Percentiles rank a stretch among this genome's conserved stretches.
Conservation (phyloP, 2,113 vertebrate species). For the Hepsetus odoe region DNA sequence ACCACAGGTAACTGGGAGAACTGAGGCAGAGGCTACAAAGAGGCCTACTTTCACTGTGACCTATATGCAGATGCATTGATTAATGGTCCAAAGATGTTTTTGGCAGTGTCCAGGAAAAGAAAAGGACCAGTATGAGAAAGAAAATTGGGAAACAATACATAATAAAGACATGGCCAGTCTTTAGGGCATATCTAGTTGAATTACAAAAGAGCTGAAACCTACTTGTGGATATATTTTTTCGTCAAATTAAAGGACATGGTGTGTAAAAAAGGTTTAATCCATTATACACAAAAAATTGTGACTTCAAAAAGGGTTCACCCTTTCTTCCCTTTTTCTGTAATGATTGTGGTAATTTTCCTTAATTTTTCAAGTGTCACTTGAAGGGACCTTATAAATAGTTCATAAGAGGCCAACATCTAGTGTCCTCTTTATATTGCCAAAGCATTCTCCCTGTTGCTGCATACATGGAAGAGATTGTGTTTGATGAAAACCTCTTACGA, state of each 20-base stretch:
- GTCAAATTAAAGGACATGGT: too few relatives aligned
- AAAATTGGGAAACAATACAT: neutral
- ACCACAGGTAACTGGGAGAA: neutral
- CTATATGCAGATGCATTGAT: neutral
- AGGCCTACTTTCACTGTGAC: conserved; percentile 5
- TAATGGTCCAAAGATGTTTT: neutral
- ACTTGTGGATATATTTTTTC: too few relatives aligned
- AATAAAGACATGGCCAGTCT: neutral
- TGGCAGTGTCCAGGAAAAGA: neutral
- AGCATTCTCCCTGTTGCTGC: neutral
- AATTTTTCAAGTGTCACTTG: neutral
- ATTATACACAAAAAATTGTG: too few relatives aligned
- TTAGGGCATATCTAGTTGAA: neutral
- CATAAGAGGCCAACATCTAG: neutral
- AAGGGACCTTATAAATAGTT: neutral
- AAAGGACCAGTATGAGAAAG: neutral
- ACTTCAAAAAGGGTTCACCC: too few relatives aligned
- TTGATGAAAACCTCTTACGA: neutral
- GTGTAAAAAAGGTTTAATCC: too few relatives aligned
- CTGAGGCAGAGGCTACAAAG: neutral
- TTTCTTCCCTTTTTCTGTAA: too few relatives aligned
- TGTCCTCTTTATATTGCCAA: neutral
- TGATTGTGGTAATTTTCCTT: neutral
- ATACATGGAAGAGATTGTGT: neutral
- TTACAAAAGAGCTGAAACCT: neutral